phyloP scores from a whole-genome alignment of 2,888 invertebrate genomes.

The Macrostomum cliftonense region DNA sequence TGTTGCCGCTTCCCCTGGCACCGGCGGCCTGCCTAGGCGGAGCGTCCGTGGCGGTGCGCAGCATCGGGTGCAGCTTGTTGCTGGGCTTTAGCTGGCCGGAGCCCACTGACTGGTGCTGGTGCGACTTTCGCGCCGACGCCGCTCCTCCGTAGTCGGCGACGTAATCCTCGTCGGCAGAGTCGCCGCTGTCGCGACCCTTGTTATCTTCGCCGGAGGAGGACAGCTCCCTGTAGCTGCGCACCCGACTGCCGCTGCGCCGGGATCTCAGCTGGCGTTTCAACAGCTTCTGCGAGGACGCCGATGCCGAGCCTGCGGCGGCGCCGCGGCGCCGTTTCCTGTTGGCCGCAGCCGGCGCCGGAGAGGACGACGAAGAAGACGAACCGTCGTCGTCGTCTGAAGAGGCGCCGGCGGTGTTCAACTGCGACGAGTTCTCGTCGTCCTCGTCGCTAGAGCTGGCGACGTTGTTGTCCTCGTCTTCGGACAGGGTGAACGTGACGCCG shows the following conservation, averaged over 20 bases:
- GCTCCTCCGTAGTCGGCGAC: neutral
- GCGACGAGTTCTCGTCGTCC: neutral
- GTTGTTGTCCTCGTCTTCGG: neutral
- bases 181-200: constrained; percentile 12
- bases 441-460: neutral
- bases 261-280: too few species aligned
- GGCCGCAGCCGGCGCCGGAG: too few species aligned
- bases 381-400: neutral
- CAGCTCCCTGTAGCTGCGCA: constrained; percentile 13
- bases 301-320: too few species aligned
- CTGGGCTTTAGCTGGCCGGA: too few species aligned
- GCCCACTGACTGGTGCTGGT: too few species aligned
- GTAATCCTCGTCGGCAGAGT: neutral
- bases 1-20: too few species aligned
- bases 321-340: too few species aligned
- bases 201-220: too few species aligned
- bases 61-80: too few species aligned
- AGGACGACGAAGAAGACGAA: neutral
- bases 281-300: too few species aligned
- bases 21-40: too few species aligned
- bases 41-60: too few species aligned
- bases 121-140: neutral
- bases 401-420: neutral
- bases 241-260: constrained; percentile 17
- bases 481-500: neutral